Conservation (phyloP, 2,888 invertebrate species). For the Esperia sulphurella region DNA sequence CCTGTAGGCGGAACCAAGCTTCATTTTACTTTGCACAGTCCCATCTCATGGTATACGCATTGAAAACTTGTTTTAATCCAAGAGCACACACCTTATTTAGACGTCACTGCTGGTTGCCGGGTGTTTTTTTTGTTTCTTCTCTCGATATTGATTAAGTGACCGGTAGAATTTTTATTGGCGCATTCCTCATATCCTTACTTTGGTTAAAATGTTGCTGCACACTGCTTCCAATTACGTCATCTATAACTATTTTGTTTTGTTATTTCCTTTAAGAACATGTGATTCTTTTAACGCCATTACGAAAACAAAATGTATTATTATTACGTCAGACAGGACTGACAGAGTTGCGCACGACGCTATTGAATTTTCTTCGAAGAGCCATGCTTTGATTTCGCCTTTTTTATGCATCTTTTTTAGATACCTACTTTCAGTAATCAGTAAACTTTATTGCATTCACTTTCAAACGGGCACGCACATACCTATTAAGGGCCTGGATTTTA, state of each 20-base stretch:
- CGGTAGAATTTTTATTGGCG: constrained; percentile 24
- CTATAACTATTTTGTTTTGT: neutral
- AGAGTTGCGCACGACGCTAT: neutral
- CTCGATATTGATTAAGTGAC: constrained; percentile 27
- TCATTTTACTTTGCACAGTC: no score
- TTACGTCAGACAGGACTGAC: neutral
- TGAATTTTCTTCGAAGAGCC: no score
- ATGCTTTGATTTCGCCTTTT: no score
- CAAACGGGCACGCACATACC: no score
- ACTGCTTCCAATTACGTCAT: neutral
- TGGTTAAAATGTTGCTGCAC: constrained; percentile 17
- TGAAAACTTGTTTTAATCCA: constrained; percentile 2
- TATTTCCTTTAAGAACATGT: neutral
- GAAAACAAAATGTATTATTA: no score
- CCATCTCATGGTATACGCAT: neutral
- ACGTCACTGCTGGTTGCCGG: constrained; percentile 21
- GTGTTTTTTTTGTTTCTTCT: constrained; percentile 20
- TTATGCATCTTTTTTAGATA: no score
- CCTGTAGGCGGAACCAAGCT: no score
- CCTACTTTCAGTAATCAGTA: no score
- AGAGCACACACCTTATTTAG: constrained; percentile 22
- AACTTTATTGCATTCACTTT: no score
- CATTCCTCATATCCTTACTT: constrained; percentile 20
- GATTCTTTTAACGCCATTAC: no score
- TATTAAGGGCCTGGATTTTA: no score